A percentile compares a stretch with the other conserved stretches of the same genome.
phyloP scores from a whole-genome alignment of 2,113 vertebrate species.

The Prochilodus magdalenae region DNA sequence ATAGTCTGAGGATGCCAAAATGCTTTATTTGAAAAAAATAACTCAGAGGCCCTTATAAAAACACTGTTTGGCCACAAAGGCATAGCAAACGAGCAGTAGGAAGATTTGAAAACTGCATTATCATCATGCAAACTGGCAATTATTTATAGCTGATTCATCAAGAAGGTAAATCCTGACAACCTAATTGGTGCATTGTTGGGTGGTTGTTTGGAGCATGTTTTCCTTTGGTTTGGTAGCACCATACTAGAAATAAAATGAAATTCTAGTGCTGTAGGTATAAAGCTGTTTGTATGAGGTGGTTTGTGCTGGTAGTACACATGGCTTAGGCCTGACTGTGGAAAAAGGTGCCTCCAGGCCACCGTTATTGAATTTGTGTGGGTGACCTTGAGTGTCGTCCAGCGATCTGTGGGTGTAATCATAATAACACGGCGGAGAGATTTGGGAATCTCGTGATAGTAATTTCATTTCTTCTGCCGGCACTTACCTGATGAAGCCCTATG shows the following conservation, averaged over 20 bases:
- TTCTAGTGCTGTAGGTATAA: not conserved
- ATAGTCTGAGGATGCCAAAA: too few relatives aligned
- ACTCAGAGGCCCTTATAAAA: too few relatives aligned
- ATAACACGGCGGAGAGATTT: slow-evolving; percentile 33
- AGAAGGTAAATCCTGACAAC: too few relatives aligned
- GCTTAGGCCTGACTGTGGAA: not conserved
- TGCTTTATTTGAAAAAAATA: too few relatives aligned
- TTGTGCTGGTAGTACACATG: not conserved
- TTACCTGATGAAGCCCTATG: slow-evolving; percentile 4
- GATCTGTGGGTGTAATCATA: slow-evolving; percentile 26
- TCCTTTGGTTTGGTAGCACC: too few relatives aligned
- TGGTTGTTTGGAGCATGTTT: too few relatives aligned
- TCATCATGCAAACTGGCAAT: too few relatives aligned
- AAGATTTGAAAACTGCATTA: too few relatives aligned
- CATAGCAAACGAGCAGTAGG: too few relatives aligned
- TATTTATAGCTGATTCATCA: too few relatives aligned
- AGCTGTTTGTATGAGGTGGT: not conserved
- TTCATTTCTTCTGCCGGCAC: slow-evolving; percentile 14
- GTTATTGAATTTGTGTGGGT: slow-evolving; percentile 7
- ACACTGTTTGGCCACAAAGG: too few relatives aligned
- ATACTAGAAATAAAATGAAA: not conserved
- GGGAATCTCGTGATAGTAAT: slow-evolving; percentile 48
- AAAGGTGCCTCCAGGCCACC: not conserved
- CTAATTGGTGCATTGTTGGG: too few relatives aligned
- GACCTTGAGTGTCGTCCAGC: slow-evolving; percentile 5